Percentiles rank a stretch among this genome's conserved stretches.
Evolutionary conservation across 2,113 vertebrate genomes (phyloP).

Genomic region (Pitta sordida): DNA sequence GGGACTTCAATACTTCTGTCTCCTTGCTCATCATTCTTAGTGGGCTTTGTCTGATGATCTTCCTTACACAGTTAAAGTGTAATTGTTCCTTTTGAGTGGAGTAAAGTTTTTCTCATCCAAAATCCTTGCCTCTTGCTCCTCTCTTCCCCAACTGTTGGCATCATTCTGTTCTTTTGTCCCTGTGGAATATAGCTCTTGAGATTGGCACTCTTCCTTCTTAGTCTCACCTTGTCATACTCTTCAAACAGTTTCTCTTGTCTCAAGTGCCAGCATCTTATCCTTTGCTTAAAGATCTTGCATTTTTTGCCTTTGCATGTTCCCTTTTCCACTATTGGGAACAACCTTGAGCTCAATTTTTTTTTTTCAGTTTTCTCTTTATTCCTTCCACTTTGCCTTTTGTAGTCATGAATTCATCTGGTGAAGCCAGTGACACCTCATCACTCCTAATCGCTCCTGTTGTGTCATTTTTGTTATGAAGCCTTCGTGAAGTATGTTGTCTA

Average conservation of each 20-base stretch:
- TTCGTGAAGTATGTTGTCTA: neutral
- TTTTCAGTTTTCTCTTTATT: neutral
- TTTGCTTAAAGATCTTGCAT: neutral
- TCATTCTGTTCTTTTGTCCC: neutral
- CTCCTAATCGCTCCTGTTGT: neutral
- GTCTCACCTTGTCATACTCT: neutral
- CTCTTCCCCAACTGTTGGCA: neutral
- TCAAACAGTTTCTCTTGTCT: neutral
- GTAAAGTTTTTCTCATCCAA: neutral
- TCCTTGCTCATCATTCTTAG: neutral
- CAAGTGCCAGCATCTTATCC: neutral
- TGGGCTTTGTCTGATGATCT: neutral
- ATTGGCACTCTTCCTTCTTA: neutral
- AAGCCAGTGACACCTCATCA: neutral
- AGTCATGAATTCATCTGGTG: neutral
- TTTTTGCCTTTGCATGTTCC: neutral
- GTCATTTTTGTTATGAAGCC: neutral
- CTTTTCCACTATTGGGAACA: neutral
- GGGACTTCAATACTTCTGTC: neutral
- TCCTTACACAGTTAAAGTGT: neutral
- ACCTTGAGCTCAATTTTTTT: neutral
- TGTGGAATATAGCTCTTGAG: neutral
- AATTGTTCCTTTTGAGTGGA: neutral
- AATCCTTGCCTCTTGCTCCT: neutral
- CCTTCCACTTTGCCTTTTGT: neutral